A percentile compares a stretch with the other conserved stretches of the same genome.
Evolutionary conservation across 2,113 vertebrate genomes (phyloP).

Genomic region (Platanista minor): DNA sequence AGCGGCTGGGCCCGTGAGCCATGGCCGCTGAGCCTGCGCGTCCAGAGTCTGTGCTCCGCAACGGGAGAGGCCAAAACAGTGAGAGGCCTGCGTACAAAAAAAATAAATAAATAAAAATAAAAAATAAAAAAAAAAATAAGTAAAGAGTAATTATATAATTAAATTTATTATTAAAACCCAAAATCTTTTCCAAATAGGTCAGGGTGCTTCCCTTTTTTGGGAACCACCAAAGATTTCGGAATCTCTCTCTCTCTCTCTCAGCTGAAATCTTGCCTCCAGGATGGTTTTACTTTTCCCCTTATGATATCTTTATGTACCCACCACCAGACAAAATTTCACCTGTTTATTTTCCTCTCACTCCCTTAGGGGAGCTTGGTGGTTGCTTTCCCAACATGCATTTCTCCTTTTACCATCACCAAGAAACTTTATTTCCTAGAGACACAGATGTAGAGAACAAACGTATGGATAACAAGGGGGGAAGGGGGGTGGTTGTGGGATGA

Average conservation of each 20-base stretch:
- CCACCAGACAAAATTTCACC: not conserved
- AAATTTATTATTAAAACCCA: not conserved
- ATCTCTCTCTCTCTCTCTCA: not conserved
- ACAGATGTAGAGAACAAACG: too few relatives aligned
- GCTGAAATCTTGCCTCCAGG: not conserved
- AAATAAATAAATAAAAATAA: too few relatives aligned
- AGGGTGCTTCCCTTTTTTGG: not conserved
- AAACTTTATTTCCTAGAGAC: not conserved
- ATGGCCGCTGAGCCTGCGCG: too few relatives aligned
- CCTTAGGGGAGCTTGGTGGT: not conserved
- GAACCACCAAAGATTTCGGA: not conserved
- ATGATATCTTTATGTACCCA: not conserved
- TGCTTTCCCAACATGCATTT: not conserved
- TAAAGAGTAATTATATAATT: not conserved
- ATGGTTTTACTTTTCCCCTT: not conserved
- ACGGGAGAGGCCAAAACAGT: too few relatives aligned
- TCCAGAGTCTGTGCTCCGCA: too few relatives aligned
- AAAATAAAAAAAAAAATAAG: not conserved
- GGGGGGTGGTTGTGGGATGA: too few relatives aligned
- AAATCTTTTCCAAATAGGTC: not conserved
- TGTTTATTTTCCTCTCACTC: not conserved
- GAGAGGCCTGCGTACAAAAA: too few relatives aligned
- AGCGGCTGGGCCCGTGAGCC: too few relatives aligned
- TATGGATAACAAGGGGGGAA: too few relatives aligned
- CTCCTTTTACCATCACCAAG: not conserved